Percentiles rank a stretch among this genome's conserved stretches.
phyloP scores from a whole-genome alignment of 2,888 invertebrate species.

The Pyrrhia umbra region DNA sequence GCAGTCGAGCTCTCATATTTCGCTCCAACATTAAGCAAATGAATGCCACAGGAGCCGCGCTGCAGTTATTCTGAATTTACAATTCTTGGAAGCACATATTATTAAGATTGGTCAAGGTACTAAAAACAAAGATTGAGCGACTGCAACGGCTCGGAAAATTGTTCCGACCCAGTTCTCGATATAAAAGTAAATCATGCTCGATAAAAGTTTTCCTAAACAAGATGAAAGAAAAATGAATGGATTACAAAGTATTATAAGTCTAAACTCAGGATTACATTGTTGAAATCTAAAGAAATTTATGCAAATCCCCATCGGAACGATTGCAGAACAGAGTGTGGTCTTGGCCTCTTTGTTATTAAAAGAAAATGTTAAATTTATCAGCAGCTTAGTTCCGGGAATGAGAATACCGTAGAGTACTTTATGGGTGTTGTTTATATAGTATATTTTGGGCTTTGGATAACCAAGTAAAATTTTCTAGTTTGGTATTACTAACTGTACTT shows the following conservation, averaged over 20 bases:
- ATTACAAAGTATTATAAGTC: slow-evolving; percentile 49
- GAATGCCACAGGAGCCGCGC: slow-evolving; percentile 32
- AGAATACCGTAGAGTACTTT: slow-evolving; percentile 12
- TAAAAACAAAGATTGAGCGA: slow-evolving; percentile 14
- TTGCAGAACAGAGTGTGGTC: slow-evolving; percentile 35
- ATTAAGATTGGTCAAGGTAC: slow-evolving; percentile 39
- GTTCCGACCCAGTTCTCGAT: slow-evolving; percentile 13
- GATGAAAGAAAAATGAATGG: slow-evolving; percentile 31
- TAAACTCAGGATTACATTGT: slow-evolving; percentile 49
- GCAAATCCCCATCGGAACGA: slow-evolving; percentile 46
- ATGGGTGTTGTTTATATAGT: slow-evolving; percentile 1
- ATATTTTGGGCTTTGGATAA: neutral
- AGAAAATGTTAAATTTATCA: slow-evolving; percentile 30
- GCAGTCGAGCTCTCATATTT: slow-evolving; percentile 16
- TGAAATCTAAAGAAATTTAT: slow-evolving; percentile 53
- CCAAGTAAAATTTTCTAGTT: neutral
- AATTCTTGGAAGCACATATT: slow-evolving; percentile 37
- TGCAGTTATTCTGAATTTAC: slow-evolving; percentile 32
- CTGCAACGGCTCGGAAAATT: slow-evolving; percentile 15
- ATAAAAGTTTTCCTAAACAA: slow-evolving; percentile 27
- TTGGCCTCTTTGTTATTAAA: slow-evolving; percentile 45
- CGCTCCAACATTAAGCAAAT: slow-evolving; percentile 29
- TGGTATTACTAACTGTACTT: neutral
- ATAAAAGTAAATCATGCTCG: neutral
- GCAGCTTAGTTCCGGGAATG: slow-evolving; percentile 13